Percentiles rank a stretch among this genome's conserved stretches.
Conservation (phyloP, 2,113 vertebrate species). For the Daphoenositta chrysoptera region DNA sequence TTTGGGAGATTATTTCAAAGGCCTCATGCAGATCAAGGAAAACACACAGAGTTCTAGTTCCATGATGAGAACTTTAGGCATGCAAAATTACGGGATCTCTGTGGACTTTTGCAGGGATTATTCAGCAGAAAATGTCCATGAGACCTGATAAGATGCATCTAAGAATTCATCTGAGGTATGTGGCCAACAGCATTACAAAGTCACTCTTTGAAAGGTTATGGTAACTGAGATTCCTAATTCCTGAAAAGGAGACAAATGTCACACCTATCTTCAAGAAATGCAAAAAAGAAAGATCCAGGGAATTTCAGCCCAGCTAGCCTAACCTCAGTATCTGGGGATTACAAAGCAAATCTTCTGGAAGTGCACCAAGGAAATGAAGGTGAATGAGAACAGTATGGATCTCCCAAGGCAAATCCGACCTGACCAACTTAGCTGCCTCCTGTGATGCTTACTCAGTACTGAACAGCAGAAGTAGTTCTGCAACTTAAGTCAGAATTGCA, state of each 20-base stretch:
- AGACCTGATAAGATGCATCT: background rate
- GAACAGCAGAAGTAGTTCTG: background rate
- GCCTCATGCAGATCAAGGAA: background rate
- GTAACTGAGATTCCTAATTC: background rate
- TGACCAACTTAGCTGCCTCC: background rate
- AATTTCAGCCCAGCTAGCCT: background rate
- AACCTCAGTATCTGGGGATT: background rate
- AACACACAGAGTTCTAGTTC: background rate
- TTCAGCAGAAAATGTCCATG: background rate
- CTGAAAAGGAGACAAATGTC: background rate
- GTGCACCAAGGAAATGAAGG: background rate
- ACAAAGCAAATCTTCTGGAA: background rate
- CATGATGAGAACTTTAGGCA: background rate
- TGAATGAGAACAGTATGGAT: background rate
- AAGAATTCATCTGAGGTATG: background rate
- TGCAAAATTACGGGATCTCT: background rate
- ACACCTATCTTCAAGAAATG: background rate
- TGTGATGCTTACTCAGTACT: background rate
- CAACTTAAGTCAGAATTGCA: background rate
- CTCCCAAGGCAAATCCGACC: background rate
- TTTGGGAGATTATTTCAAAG: background rate
- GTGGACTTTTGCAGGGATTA: background rate
- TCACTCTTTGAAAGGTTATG: background rate
- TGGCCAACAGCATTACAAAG: background rate
- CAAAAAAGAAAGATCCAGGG: background rate